These are phyloP conservation scores for Microtus pennsylvanicus DNA, from an alignment of 2,113 vertebrate species.

Conservation along the genomic window DNA sequence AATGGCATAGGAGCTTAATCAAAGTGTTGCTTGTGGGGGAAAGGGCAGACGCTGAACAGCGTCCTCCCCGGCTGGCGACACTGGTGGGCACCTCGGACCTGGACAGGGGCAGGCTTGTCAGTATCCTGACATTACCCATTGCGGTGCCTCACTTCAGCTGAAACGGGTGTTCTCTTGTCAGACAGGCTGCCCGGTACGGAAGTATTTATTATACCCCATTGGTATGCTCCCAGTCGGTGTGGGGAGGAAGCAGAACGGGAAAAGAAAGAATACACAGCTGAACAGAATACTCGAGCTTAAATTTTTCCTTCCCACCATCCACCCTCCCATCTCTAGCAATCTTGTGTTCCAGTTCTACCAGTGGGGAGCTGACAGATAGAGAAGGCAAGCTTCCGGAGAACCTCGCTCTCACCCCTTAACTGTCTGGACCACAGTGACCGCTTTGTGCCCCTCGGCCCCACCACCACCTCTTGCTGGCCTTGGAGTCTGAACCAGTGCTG, in stretches of 20 bases:
- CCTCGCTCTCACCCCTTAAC: neutral
- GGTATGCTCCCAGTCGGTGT: neutral
- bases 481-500: neutral
- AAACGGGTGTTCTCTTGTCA: neutral
- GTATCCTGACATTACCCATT: neutral
- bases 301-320: neutral
- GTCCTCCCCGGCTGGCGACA: neutral
- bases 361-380: neutral
- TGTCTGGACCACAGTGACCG: too few relatives aligned
- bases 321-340: neutral
- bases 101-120: neutral
- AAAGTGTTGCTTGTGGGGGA: neutral
- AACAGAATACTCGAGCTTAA: neutral
- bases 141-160: neutral
- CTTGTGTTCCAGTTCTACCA: neutral
- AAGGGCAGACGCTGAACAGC: neutral
- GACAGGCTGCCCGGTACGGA: neutral
- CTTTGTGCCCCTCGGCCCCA: neutral
- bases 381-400: neutral
- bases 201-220: neutral
- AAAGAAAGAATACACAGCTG: neutral
- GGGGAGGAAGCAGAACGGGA: too few relatives aligned
- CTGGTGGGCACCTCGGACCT: neutral
- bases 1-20: neutral
- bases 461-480: neutral